Evolutionary conservation across 1,140 invertebrate genomes (phyloP).

Genomic region (Temnothorax curvispinosus): DNA sequence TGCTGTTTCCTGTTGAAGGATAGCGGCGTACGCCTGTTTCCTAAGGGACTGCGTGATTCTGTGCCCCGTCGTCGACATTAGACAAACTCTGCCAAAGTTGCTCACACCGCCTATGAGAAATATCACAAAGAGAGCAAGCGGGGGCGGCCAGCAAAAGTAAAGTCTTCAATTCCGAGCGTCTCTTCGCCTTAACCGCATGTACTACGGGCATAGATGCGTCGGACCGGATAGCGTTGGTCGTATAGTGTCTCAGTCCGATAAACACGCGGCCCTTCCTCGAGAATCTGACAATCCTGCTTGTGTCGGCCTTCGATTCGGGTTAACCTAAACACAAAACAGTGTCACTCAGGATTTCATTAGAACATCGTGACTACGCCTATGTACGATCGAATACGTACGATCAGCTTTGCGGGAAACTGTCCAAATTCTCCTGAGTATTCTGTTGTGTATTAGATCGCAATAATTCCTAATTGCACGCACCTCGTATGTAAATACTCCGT

Average conservation of each 20-base stretch:
- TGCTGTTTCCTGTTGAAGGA: slow-evolving; percentile 95
- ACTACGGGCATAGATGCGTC: slow-evolving; percentile 33
- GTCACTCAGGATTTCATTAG: not conserved
- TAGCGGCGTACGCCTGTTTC: slow-evolving; percentile 92
- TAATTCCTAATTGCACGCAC: not conserved
- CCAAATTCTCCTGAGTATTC: not conserved
- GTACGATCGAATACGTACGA: not conserved
- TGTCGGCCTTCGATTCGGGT: not conserved
- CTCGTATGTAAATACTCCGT: not conserved
- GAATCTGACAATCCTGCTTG: not conserved
- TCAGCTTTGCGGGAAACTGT: not conserved
- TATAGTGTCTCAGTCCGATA: slow-evolving; percentile 29
- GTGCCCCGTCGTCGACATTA: slow-evolving; percentile 93
- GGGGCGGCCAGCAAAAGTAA: slow-evolving; percentile 89
- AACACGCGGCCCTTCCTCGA: slow-evolving; percentile 44
- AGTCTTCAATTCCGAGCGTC: slow-evolving; percentile 87
- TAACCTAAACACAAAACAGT: slow-evolving; percentile 25
- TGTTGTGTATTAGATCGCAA: not conserved
- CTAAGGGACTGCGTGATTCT: slow-evolving; percentile 94
- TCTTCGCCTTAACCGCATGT: slow-evolving; percentile 82
- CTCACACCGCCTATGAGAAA: slow-evolving; percentile 95
- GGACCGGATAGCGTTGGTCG: slow-evolving; percentile 18
- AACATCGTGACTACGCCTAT: not conserved
- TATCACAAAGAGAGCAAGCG: slow-evolving; percentile 90
- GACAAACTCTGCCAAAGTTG: slow-evolving; percentile 97